Evolutionary conservation across 2,888 invertebrate genomes (phyloP).

Genomic region (Stomorhina lunata): DNA sequence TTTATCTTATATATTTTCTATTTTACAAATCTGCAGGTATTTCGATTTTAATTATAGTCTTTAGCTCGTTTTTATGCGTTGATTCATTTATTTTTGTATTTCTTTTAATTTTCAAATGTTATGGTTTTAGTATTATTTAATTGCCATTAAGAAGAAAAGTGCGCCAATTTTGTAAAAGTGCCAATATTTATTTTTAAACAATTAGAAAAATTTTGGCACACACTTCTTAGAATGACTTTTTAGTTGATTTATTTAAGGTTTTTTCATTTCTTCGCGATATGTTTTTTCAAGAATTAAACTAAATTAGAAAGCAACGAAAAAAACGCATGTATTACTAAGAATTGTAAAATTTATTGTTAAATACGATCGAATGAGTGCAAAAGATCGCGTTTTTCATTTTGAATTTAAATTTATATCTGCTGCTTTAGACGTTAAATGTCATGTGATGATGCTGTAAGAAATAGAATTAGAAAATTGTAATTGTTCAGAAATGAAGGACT

Average conservation of each 20-base stretch:
- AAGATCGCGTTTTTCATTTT: constrained; percentile 6
- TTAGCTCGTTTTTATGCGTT: constrained; percentile 25
- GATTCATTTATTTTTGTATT: constrained; percentile 6
- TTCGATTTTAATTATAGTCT: constrained; percentile 1
- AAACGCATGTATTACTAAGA: constrained; percentile 59
- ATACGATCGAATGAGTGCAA: constrained; percentile 12
- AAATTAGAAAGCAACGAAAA: constrained; percentile 58
- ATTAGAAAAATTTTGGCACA: constrained; percentile 63
- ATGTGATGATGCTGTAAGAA: constrained; percentile 40
- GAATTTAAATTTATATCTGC: background rate
- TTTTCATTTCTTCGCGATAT: background rate
- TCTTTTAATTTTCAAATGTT: constrained; percentile 45
- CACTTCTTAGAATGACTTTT: constrained; percentile 53
- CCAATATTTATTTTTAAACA: constrained; percentile 66
- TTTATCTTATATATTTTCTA: background rate
- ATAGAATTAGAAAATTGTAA: background rate
- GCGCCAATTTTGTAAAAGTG: constrained; percentile 67
- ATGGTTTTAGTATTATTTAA: constrained; percentile 57
- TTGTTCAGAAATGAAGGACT: constrained; percentile 28
- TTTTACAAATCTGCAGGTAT: constrained; percentile 11
- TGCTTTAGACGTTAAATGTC: constrained; percentile 46
- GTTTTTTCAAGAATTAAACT: constrained; percentile 14
- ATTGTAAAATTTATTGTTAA: constrained; percentile 25
- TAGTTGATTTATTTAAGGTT: background rate
- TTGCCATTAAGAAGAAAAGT: constrained; percentile 64